Base-by-base conservation (phyloP, 1,140 invertebrate genomes). In the Camponotus pennsylvanicus region DNA sequence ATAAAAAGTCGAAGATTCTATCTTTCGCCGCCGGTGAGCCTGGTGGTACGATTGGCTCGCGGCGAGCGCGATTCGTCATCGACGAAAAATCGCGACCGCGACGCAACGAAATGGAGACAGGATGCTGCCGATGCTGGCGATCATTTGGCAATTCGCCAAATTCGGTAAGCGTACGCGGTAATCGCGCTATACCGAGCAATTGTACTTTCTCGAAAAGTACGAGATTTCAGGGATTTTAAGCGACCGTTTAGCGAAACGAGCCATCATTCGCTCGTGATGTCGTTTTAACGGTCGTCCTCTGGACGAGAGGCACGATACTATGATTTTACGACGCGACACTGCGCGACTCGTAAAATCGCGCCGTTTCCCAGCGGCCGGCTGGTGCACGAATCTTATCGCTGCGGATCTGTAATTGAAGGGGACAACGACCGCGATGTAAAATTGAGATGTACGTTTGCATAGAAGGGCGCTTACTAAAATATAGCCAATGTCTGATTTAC, bases 1-100 rank as follows among this genome's bases (percentile, higher is more conserved):
- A 73, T 32, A 70, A 57, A 73, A 83, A 83, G 18, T 73, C 69
- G 11, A 61, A 83, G 79, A 83, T 83, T 83, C 79, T 75, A 83
- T 83, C 79, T 75, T 27, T 70, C 66, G 59, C 40, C 45, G 34
- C 0, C 40, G 40, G 40, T 11, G 37, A 55, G 76, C 18, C 66
- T 49, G 55, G n/a, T 37, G 37, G 37, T n/a, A 11, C 42, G 63
- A 67, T 80, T 64, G 78, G 45, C 0, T 21, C 79, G 45, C 64
- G 66, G 45, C 64, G 66, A 82, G 42, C 61, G 27, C 37, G 37
- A 4, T 40, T 40, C 37, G 61, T 59, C 78, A 21, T 55, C 27
- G 40, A n/a, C 42, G 67, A 82, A 83, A 83, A 83, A 73, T 73
- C 79, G 37, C 67, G 34, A 1, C 8, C 21, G 59, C 49, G 66